Conservation (phyloP, 1,140 invertebrate species). For the Cydia fagiglandana region DNA sequence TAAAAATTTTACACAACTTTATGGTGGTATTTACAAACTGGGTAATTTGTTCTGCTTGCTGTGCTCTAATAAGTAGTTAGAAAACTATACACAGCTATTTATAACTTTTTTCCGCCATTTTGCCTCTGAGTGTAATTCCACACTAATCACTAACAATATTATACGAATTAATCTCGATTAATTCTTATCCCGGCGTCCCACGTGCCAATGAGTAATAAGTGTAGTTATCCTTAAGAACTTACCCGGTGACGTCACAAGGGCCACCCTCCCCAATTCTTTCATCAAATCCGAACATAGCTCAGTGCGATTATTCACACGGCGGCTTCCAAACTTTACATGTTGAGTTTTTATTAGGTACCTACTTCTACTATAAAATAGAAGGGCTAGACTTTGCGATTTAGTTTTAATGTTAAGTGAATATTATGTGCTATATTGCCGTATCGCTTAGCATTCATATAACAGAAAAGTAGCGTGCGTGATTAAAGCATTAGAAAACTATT, state of each 20-base stretch:
- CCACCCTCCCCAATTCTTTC: constrained; percentile 59
- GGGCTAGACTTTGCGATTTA: not conserved
- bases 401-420: not conserved
- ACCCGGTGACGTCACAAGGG: constrained; percentile 58
- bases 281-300: constrained; percentile 63
- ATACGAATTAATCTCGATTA: constrained; percentile 2
- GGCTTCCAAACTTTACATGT: constrained; percentile 52
- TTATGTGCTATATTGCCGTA: not conserved
- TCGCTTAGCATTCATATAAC: not conserved
- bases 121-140: no score
- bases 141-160: not conserved
- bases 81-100: no score
- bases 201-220: constrained; percentile 10
- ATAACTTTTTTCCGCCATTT: no score
- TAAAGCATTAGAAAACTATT: no score
- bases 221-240: not conserved
- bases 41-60: no score
- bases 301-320: constrained; percentile 70
- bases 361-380: not conserved
- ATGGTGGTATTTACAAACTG: no score
- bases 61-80: no score
- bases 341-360: not conserved
- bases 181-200: constrained; percentile 10
- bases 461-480: not conserved
- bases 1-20: no score